Conservation (phyloP, 1,140 invertebrate species). For the Leucophenga varia region DNA sequence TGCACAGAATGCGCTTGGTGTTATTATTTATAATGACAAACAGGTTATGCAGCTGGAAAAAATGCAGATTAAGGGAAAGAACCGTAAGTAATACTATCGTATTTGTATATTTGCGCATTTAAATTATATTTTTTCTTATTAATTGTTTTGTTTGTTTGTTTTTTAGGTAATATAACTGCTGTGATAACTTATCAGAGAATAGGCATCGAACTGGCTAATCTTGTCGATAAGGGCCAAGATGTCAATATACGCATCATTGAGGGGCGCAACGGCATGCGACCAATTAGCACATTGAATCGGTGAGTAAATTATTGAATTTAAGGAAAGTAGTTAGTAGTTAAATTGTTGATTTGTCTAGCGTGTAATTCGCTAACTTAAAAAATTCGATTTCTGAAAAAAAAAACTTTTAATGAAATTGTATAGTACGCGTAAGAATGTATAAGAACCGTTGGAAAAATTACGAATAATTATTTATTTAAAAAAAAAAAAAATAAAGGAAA, state of each 20-base stretch:
- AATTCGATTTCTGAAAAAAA: neutral
- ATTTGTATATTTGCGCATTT: conserved; percentile 12
- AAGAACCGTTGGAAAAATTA: too few species aligned
- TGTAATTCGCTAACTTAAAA: too few species aligned
- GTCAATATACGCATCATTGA: conserved; percentile 71
- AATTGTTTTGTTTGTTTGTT: too few species aligned
- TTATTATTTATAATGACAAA: conserved; percentile 75
- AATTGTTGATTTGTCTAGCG: too few species aligned
- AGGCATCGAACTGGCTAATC: conserved; percentile 69
- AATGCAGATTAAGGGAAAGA: conserved; percentile 68
- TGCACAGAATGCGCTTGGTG: conserved; percentile 68
- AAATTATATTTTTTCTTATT: conserved; percentile 15
- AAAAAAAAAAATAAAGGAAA: conserved; percentile 5
- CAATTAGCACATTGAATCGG: conserved; percentile 60
- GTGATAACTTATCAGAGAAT: conserved; percentile 76
- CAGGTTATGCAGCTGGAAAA: conserved; percentile 67
- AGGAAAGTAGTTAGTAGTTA: too few species aligned
- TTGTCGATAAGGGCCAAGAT: conserved; percentile 67
- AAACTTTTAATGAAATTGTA: too few species aligned
- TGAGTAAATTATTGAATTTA: conserved; percentile 19
- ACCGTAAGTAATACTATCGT: conserved; percentile 65
- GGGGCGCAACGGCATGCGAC: conserved; percentile 60
- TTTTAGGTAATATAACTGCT: conserved; percentile 72
- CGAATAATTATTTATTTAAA: neutral
- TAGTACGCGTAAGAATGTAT: too few species aligned